These are phyloP conservation scores for Orchestes rusci DNA, from an alignment of 2,888 invertebrate genomes.

Conservation along the genomic window DNA sequence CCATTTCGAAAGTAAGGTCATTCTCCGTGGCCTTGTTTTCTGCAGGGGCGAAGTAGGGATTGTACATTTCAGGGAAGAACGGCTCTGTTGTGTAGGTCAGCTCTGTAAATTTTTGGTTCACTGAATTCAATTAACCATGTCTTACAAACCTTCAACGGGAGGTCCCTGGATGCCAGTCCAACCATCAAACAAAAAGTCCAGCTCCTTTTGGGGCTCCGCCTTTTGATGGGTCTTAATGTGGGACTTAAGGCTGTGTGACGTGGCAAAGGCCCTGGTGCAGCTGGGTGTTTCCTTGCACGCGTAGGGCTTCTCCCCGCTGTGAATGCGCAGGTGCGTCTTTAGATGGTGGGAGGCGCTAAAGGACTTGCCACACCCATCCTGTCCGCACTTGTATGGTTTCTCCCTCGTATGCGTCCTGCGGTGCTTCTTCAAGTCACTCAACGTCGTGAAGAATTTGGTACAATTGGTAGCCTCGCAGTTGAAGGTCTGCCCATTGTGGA, in stretches of 20 bases:
- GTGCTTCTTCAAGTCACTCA: slow-evolving; percentile 92
- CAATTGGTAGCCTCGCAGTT: slow-evolving; percentile 81
- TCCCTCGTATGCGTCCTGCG: slow-evolving; percentile 88
- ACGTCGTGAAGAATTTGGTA: slow-evolving; percentile 85
- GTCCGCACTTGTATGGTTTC: slow-evolving; percentile 73
- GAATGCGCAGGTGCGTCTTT: slow-evolving; percentile 82
- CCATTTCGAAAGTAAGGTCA: slow-evolving; percentile 38
- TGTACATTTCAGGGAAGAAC: no score
- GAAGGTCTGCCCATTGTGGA: slow-evolving; percentile 92
- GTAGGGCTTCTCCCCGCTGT: slow-evolving; percentile 71
- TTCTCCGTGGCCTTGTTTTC: slow-evolving; percentile 34
- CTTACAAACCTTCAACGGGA: no score
- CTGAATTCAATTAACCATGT: no score
- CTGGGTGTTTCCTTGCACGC: slow-evolving; percentile 57
- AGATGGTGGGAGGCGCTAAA: slow-evolving; percentile 92
- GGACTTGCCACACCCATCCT: slow-evolving; percentile 81
- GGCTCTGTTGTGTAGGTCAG: no score
- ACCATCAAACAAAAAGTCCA: no score
- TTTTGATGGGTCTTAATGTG: slow-evolving; percentile 71
- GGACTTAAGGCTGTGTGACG: slow-evolving; percentile 74
- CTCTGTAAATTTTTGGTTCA: no score
- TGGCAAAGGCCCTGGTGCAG: slow-evolving; percentile 74
- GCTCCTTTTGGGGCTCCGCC: no score
- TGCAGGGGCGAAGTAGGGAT: slow-evolving; percentile 21
- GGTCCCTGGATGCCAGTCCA: no score